A percentile compares a stretch with the other conserved stretches of the same genome.
Conservation (phyloP, 2,113 vertebrate genomes). For the rat (Rattus norvegicus) region GRCr8 NC_086039.1:44013001-44013500, state of each 20-base stretch:
- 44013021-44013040: neutral
- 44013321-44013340: neutral
- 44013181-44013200: slow-evolving; percentile 55
- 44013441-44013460: too few relatives aligned
- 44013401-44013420: too few relatives aligned
- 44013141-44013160: slow-evolving; percentile 37
- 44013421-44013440: too few relatives aligned
- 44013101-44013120: neutral
- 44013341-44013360: neutral
- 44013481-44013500: neutral
- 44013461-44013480: too few relatives aligned
- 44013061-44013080: neutral
- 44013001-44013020: too few relatives aligned
- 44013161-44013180: slow-evolving; percentile 25
- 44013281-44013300: neutral
- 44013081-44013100: neutral
- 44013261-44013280: neutral
- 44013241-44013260: neutral
- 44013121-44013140: neutral
- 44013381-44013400: neutral
- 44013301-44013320: neutral
- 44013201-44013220: slow-evolving; percentile 1
- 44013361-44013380: neutral
- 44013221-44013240: neutral
- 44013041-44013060: neutral